Conservation (phyloP, 2,113 vertebrate species). For the Galemys pyrenaicus region DNA sequence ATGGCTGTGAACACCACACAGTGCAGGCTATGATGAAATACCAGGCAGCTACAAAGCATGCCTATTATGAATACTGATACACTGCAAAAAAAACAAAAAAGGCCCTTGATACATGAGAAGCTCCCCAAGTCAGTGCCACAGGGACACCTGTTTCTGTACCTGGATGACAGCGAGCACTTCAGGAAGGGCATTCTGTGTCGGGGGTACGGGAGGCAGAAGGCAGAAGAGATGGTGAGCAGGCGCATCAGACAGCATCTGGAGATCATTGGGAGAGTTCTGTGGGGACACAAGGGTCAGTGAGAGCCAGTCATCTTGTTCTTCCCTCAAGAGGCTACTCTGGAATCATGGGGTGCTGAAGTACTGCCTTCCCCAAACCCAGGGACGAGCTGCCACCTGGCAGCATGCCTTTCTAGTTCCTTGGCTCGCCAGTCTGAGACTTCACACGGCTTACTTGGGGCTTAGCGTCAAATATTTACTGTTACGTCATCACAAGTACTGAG, state of each 20-base stretch:
- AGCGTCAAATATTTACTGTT: neutral
- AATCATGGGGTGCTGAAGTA: fast-evolving
- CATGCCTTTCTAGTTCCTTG: fast-evolving
- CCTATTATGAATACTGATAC: neutral
- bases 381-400: neutral
- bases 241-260: slow-evolving; percentile 98
- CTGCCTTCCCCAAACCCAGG: neutral
- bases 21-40: neutral
- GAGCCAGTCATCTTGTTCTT: neutral
- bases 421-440: neutral
- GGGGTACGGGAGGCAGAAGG: slow-evolving; percentile 94
- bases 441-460: neutral
- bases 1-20: neutral
- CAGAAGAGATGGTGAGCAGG: slow-evolving; percentile 99
- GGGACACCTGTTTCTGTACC: slow-evolving; percentile 81
- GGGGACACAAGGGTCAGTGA: neutral
- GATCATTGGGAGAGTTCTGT: slow-evolving; percentile 97
- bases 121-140: neutral
- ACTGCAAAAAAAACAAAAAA: neutral
- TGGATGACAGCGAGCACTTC: slow-evolving; percentile 98
- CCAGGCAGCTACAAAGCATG: neutral
- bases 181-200: slow-evolving; percentile 95
- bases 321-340: neutral
- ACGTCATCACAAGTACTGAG: neutral
- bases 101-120: neutral